Conservation (phyloP, 2,113 vertebrate genomes). For the Zosterops borbonicus region DNA sequence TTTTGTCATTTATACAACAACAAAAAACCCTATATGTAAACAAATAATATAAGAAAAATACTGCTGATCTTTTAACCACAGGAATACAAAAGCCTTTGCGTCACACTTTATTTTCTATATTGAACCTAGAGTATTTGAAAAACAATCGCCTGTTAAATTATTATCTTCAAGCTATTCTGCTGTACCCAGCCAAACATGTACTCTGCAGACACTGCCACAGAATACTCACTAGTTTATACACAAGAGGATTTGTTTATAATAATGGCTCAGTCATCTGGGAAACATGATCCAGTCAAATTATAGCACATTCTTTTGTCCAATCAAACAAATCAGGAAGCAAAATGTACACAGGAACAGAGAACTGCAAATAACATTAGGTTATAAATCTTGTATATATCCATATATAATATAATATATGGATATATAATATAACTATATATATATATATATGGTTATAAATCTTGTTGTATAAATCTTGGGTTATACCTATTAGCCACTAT, state of each 20-base stretch:
- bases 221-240: constrained; percentile 11
- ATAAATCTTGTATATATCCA: too few relatives aligned
- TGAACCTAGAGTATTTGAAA: not conserved
- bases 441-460: too few relatives aligned
- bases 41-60: not conserved
- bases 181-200: not conserved
- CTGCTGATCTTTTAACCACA: not conserved
- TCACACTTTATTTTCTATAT: not conserved
- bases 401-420: too few relatives aligned
- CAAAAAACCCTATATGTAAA: not conserved
- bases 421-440: too few relatives aligned
- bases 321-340: not conserved
- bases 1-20: not conserved
- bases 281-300: not conserved
- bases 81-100: not conserved
- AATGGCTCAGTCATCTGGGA: constrained; percentile 41
- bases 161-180: not conserved
- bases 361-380: not conserved
- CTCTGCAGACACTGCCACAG: not conserved
- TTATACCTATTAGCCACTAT: not conserved
- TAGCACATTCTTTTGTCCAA: not conserved
- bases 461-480: not conserved
- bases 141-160: not conserved
- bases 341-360: not conserved
- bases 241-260: constrained; percentile 11